Evolutionary conservation across 2,888 invertebrate genomes (phyloP).

Genomic region (Eristalinus aeneus): DNA sequence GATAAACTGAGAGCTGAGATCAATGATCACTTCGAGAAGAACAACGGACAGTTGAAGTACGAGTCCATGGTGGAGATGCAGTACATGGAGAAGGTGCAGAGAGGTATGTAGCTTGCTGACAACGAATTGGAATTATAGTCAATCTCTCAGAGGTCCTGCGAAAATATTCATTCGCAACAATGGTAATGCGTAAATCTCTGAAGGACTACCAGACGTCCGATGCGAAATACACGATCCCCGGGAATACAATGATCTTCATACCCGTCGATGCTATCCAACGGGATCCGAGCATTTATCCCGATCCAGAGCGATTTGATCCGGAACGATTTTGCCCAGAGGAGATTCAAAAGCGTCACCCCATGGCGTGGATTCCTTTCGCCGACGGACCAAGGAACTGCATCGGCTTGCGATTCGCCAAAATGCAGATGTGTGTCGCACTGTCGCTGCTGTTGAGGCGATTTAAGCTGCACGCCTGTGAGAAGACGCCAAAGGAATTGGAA

Average conservation of each 20-base stretch:
- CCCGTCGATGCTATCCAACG: conserved; percentile 81
- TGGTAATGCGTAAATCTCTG: conserved; percentile 81
- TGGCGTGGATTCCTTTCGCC: conserved; percentile 76
- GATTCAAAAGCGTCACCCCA: conserved; percentile 80
- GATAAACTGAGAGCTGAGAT: conserved; percentile 74
- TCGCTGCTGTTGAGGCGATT: conserved; percentile 71
- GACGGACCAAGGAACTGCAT: conserved; percentile 75
- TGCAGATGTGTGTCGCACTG: conserved; percentile 65
- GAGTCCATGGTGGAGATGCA: conserved; percentile 76
- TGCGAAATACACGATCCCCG: conserved; percentile 81
- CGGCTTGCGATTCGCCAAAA: conserved; percentile 68
- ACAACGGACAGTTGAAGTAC: conserved; percentile 74
- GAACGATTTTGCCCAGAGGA: conserved; percentile 83
- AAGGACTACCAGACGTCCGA: conserved; percentile 81
- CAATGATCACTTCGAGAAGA: conserved; percentile 68
- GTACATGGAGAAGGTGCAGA: conserved; percentile 75
- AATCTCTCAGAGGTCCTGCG: conserved; percentile 81
- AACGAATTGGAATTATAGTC: not conserved
- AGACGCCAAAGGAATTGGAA: conserved; percentile 58
- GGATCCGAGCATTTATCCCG: conserved; percentile 80
- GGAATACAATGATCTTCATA: conserved; percentile 72
- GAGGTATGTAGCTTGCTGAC: conserved; percentile 72
- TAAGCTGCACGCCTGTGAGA: conserved; percentile 66
- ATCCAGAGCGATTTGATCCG: conserved; percentile 84
- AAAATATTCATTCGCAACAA: conserved; percentile 82